phyloP scores from a whole-genome alignment of 1,140 invertebrate species.

The Brachionus plicatilis region DNA sequence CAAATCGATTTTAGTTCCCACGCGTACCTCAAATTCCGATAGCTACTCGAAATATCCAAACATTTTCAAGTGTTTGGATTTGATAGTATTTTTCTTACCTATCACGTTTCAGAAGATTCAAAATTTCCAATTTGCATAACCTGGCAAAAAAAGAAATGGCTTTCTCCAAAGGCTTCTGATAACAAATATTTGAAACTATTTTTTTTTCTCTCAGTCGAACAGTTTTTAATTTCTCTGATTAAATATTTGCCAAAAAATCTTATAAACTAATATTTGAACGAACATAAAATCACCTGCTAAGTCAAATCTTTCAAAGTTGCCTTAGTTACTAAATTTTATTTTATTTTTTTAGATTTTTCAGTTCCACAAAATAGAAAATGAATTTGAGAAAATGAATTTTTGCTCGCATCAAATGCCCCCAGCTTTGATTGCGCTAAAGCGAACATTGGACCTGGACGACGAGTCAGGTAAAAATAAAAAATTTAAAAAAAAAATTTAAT shows the following conservation, averaged over 20 bases:
- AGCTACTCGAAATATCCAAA: neutral
- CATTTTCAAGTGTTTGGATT: neutral
- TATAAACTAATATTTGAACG: neutral
- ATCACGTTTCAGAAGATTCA: neutral
- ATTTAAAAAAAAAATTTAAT: too few relatives aligned
- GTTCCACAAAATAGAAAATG: neutral
- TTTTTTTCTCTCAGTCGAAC: neutral
- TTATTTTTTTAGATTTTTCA: neutral
- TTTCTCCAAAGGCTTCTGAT: neutral
- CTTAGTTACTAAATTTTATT: conserved; percentile 16
- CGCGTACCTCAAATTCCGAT: neutral
- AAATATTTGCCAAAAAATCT: conserved; percentile 12
- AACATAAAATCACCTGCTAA: conserved; percentile 21
- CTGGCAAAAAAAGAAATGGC: neutral
- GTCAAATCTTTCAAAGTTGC: neutral
- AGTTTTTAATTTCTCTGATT: neutral
- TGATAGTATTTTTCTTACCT: neutral
- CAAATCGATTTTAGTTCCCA: neutral
- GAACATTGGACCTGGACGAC: neutral
- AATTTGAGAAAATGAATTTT: conserved; percentile 3
- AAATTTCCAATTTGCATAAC: neutral
- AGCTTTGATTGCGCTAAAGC: neutral
- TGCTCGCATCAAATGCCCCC: neutral
- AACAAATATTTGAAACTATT: neutral
- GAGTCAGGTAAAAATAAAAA: neutral